Base-by-base conservation (phyloP, 2,888 invertebrate species). In the Caenorhabditis becei region DNA sequence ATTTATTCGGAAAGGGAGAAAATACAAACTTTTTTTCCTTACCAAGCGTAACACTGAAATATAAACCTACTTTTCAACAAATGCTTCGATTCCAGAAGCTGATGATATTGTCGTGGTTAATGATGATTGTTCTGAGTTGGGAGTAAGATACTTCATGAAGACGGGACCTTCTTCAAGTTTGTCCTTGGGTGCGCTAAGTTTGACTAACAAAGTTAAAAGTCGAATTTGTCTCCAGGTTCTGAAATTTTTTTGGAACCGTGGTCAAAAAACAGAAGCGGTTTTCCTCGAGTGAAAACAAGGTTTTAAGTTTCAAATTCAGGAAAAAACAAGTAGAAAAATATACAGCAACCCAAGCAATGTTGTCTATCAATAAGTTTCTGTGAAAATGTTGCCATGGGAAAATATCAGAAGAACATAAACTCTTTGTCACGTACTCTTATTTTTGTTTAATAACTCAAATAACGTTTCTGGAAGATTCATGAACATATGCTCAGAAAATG, bases 361-460 rank as follows among this genome's bases (percentile, higher is more conserved):
- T 35, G 54, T 63, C n/a, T 28, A 32, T 28, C 28, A 3, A 28
- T 3, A 26, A 11, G n/a, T 26, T 63, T 62, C 71, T 24, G 41
- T 54, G 11, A 37, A 44, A n/a, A 41, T 62, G 71, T 47, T 56
- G 16, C 62, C 63, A 44, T 72, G 71, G 71, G 71, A 72, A 72
- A 71, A 61, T 61, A 23, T 20, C 32, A 51, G 51, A 7, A 32
- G 28, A 16, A 16, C 14, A 14, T 18, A 24, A 44, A 44, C 23
- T 56, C 32, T 10, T 7, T 10, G 14, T 20, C 26, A 28, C 41
- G 37, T 37, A 7, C 32, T 7, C 32, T 32, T 41, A 41, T 2
- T 41, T 37, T 23, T 37, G 58, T 10, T 0, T 32, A n/a, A 44
- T 10, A 44, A 44, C 14, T n/a, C 14, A 44, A 10, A 32, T 32